Percentiles rank a stretch among this genome's conserved stretches.
Evolutionary conservation across 1,140 invertebrate genomes (phyloP).

Genomic region (Metopolophium dirhodum): DNA sequence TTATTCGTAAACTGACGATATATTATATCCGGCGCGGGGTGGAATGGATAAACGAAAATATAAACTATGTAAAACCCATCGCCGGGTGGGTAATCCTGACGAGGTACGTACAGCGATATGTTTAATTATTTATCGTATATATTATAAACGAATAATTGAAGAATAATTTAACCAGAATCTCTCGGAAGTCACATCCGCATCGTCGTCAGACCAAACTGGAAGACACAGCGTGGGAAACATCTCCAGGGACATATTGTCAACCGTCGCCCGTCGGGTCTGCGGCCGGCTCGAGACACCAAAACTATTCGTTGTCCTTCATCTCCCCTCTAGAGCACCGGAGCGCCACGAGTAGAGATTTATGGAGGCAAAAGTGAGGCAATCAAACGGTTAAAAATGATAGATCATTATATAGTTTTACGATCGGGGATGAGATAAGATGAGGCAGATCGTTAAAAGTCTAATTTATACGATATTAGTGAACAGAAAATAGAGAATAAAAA

Average conservation of each 20-base stretch:
- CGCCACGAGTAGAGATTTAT: not conserved
- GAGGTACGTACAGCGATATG: not conserved
- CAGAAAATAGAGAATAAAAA: not conserved
- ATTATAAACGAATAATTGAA: not conserved
- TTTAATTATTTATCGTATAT: not conserved
- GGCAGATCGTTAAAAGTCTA: not conserved
- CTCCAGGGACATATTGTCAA: not conserved
- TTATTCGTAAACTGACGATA: not conserved
- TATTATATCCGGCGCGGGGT: no score
- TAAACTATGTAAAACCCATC: not conserved
- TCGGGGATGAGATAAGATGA: not conserved
- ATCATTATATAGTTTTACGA: not conserved
- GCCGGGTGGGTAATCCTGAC: not conserved
- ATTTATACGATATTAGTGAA: not conserved
- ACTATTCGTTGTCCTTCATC: not conserved
- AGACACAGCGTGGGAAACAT: no score
- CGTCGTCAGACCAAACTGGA: not conserved
- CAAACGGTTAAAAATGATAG: not conserved
- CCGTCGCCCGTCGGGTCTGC: not conserved
- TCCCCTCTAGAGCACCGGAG: not conserved
- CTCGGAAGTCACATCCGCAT: not conserved
- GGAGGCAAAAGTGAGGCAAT: not conserved
- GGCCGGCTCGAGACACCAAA: not conserved
- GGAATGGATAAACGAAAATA: not conserved
- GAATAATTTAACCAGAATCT: not conserved